Evolutionary conservation across 2,113 vertebrate genomes (phyloP).

Genomic region (Neoarius graeffei): DNA sequence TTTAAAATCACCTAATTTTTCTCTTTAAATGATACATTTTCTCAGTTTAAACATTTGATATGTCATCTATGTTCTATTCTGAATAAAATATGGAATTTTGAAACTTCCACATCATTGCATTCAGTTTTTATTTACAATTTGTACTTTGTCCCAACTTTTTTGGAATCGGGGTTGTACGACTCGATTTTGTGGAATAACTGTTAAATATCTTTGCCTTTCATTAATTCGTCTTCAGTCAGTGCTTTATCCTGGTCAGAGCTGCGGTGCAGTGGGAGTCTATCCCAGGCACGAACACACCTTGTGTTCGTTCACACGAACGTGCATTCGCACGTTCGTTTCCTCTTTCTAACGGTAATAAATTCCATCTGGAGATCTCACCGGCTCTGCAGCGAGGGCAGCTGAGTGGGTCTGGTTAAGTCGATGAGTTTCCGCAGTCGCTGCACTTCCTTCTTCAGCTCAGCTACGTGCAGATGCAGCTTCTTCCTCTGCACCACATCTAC

Average conservation of each 20-base stretch:
- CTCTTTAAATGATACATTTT: no score
- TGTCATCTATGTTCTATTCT: no score
- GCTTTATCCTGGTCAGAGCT: background rate
- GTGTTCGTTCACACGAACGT: no score
- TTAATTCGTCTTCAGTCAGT: background rate
- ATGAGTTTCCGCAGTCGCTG: slow-evolving; percentile 85
- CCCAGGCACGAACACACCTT: background rate
- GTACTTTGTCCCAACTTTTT: no score
- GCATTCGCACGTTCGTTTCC: background rate
- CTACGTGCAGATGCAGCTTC: slow-evolving; percentile 85
- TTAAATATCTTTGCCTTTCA: background rate
- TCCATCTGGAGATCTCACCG: slow-evolving; percentile 65
- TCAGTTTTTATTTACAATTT: no score
- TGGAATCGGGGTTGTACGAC: no score
- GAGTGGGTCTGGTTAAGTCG: slow-evolving; percentile 86
- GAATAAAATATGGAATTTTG: no score
- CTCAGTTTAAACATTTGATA: no score
- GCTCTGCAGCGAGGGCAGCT: slow-evolving; percentile 85
- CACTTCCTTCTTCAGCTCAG: slow-evolving; percentile 86
- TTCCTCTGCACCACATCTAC: slow-evolving; percentile 87
- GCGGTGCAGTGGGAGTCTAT: background rate
- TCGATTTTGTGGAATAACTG: no score
- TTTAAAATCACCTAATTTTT: no score
- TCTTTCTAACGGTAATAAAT: background rate
- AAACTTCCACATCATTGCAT: no score